These are phyloP conservation scores for Acyrthosiphon pisum DNA, from an alignment of 1,140 invertebrate genomes.

Conservation along the genomic window DNA sequence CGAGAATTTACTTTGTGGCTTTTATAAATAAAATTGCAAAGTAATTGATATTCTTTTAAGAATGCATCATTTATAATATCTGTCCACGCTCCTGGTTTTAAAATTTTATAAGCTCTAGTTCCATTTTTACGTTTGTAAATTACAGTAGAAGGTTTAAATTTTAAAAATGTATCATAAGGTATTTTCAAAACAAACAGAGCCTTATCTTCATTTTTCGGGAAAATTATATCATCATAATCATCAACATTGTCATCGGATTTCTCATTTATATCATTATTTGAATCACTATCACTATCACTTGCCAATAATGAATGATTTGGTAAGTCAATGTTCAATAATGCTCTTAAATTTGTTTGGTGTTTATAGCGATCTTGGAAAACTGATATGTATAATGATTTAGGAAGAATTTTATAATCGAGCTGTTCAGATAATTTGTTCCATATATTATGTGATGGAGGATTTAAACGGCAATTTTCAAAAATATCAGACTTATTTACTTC, in stretches of 20 bases:
- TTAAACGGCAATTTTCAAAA: not conserved
- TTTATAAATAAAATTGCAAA: slow-evolving; percentile 23
- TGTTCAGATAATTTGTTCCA: not conserved
- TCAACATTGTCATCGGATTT: not conserved
- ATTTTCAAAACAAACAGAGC: not conserved
- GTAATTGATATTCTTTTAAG: slow-evolving; percentile 22
- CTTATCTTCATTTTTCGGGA: not conserved
- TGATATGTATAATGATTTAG: not conserved
- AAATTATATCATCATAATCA: not conserved
- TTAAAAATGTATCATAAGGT: not conserved
- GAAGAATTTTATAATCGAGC: not conserved
- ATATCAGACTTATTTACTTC: not conserved
- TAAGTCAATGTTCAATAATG: not conserved
- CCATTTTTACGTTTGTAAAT: slow-evolving; percentile 2
- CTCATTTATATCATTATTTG: not conserved
- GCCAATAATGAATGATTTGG: not conserved
- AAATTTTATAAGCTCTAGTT: not conserved
- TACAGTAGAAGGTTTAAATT: not conserved
- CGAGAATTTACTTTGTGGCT: not conserved
- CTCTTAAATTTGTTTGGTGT: slow-evolving; percentile 35
- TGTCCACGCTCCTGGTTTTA: slow-evolving; percentile 21
- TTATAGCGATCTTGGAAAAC: not conserved
- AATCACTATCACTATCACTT: not conserved
- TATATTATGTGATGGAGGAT: not conserved
- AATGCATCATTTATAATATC: not conserved